phyloP scores from a whole-genome alignment of 1,140 invertebrate species.

The fruit fly (Drosophila melanogaster) region Release_6_plus_ISO1_MT NT_033779.5:19011001-19011500 shows the following conservation, averaged over 20 bases:
- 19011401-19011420: constrained; percentile 20
- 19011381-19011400: background rate
- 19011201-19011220: constrained; percentile 44
- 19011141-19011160: constrained; percentile 20
- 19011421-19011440: constrained; percentile 69
- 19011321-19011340: background rate
- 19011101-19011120: background rate
- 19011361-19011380: constrained; percentile 66
- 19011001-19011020: background rate
- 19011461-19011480: constrained; percentile 45
- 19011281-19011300: constrained; percentile 13
- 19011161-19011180: constrained; percentile 24
- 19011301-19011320: constrained; percentile 9
- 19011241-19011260: constrained; percentile 43
- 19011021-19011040: constrained; percentile 25
- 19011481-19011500: constrained; percentile 24
- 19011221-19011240: constrained; percentile 29
- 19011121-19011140: constrained; percentile 18
- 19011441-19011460: constrained; percentile 63
- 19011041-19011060: constrained; percentile 38
- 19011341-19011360: constrained; percentile 20
- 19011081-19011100: constrained; percentile 19
- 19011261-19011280: constrained; percentile 41
- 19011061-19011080: constrained; percentile 29
- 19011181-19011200: constrained; percentile 25